These are phyloP conservation scores for Drosophila funebris DNA, from an alignment of 1,140 invertebrate genomes.

Conservation along the genomic window DNA sequence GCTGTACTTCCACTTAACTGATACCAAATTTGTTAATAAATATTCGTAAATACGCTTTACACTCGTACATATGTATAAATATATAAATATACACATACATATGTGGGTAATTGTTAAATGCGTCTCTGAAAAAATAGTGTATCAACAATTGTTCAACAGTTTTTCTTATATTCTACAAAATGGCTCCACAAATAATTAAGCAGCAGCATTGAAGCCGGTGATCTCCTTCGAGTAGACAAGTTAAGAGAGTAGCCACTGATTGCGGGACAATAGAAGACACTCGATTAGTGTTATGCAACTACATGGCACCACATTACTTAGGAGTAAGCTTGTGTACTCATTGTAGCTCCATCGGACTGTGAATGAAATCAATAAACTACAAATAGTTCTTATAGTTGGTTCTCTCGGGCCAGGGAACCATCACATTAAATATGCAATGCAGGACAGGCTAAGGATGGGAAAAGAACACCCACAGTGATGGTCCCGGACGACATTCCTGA, in stretches of 20 bases:
- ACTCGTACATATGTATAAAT: conserved; percentile 36
- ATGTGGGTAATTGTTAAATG: conserved; percentile 69
- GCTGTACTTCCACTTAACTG: conserved; percentile 35
- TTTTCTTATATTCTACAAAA: conserved; percentile 26
- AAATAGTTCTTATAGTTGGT: no score
- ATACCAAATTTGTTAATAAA: conserved; percentile 55
- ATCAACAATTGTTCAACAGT: conserved; percentile 39
- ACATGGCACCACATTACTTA: neutral
- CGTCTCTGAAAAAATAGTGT: conserved; percentile 74
- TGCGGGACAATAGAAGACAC: conserved; percentile 2
- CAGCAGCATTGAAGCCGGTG: conserved; percentile 39
- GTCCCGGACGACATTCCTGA: no score
- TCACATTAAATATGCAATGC: no score
- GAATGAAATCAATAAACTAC: no score
- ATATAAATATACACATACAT: conserved; percentile 50
- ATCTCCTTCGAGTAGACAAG: conserved; percentile 46
- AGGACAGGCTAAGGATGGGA: no score
- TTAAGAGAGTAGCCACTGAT: conserved; percentile 18
- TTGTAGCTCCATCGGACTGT: no score
- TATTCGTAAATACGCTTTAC: conserved; percentile 38
- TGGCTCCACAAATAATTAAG: conserved; percentile 50
- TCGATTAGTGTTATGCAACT: neutral
- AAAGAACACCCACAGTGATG: no score
- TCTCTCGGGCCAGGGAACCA: no score
- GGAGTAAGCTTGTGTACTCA: no score